phyloP scores from a whole-genome alignment of 1,140 invertebrate species.

The Trialeurodes vaporariorum region DNA sequence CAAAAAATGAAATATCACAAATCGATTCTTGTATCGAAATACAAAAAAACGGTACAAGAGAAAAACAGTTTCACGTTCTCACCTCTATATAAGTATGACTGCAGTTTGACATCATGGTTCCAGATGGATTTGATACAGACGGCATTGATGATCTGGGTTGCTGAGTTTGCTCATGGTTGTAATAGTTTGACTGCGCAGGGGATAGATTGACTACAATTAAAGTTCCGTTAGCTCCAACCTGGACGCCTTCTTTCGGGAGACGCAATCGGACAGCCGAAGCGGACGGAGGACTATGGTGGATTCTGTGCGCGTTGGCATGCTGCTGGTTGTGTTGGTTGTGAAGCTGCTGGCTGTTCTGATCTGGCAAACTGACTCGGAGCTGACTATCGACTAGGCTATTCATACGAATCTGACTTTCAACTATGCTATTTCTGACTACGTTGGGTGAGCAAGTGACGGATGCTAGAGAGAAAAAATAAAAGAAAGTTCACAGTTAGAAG shows the following conservation, averaged over 20 bases:
- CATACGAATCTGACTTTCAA: too few species aligned
- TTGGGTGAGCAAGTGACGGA: too few species aligned
- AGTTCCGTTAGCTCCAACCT: slow-evolving; percentile 44
- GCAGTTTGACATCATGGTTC: slow-evolving; percentile 44
- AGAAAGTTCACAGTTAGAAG: too few species aligned
- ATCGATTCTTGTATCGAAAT: too few species aligned
- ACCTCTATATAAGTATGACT: slow-evolving; percentile 48
- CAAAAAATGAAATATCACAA: too few species aligned
- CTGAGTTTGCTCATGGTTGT: slow-evolving; percentile 28
- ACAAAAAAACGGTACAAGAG: too few species aligned
- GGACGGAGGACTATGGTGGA: not conserved
- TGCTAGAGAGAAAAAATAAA: too few species aligned
- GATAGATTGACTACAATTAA: slow-evolving; percentile 70
- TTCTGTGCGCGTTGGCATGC: not conserved
- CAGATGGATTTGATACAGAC: slow-evolving; percentile 17
- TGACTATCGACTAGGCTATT: not conserved
- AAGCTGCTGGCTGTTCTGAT: not conserved
- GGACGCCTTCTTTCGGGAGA: slow-evolving; percentile 7
- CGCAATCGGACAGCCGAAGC: slow-evolving; percentile 3
- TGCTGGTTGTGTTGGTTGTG: not conserved
- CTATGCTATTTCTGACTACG: too few species aligned
- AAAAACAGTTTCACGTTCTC: too few species aligned
- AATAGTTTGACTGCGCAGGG: slow-evolving; percentile 32
- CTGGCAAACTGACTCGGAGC: not conserved
- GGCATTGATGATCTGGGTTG: slow-evolving; percentile 15